phyloP scores from a whole-genome alignment of 2,888 invertebrate species.

The Thumatha senex region DNA sequence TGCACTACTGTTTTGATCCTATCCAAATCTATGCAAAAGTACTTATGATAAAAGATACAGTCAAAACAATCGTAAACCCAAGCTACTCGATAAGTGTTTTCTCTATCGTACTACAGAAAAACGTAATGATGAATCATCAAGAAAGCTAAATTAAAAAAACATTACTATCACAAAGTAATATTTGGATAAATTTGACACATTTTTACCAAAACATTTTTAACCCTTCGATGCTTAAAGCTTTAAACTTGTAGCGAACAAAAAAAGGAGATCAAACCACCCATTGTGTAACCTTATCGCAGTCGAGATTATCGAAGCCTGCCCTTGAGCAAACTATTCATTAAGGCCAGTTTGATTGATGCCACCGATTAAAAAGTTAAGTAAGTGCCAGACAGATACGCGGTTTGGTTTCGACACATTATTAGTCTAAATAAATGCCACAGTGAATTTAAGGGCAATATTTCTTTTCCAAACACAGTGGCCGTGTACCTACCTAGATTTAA shows the following conservation, averaged over 20 bases:
- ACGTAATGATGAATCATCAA: no score
- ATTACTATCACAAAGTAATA: not conserved
- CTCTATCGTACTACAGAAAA: no score
- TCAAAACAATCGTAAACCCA: no score
- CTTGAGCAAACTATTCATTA: constrained; percentile 70
- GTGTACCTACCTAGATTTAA: not conserved
- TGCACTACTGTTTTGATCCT: no score
- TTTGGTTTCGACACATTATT: constrained; percentile 37
- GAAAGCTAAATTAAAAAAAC: no score
- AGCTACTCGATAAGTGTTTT: no score
- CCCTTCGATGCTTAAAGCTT: constrained; percentile 31
- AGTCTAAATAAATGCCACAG: constrained; percentile 31
- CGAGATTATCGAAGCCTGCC: constrained; percentile 63
- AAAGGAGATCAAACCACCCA: constrained; percentile 44
- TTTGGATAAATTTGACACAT: no score
- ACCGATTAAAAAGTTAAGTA: constrained; percentile 56
- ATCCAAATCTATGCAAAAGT: no score
- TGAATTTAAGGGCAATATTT: constrained; percentile 27
- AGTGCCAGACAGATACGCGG: constrained; percentile 33
- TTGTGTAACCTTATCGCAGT: constrained; percentile 61
- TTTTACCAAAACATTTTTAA: constrained; percentile 9
- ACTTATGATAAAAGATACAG: no score
- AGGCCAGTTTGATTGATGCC: constrained; percentile 64
- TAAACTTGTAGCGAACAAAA: constrained; percentile 39
- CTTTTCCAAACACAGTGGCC: constrained; percentile 1